These are phyloP conservation scores for Semaprochilodus insignis DNA, from an alignment of 2,797 vertebrate genomes.

Conservation along the genomic window DNA sequence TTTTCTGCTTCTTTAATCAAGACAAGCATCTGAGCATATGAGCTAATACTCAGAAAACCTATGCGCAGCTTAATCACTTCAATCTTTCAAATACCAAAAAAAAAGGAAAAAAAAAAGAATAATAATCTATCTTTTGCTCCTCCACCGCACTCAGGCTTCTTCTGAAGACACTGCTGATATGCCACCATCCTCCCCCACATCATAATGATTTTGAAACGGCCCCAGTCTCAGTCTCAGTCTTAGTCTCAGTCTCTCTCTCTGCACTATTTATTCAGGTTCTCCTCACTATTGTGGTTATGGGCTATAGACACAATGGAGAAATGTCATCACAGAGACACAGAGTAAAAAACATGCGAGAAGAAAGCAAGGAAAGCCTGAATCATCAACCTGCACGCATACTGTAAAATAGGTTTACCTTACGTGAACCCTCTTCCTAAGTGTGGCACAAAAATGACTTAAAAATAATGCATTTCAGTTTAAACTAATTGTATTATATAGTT, in stretches of 20 bases:
- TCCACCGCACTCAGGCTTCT: neutral
- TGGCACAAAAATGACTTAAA: too few relatives aligned
- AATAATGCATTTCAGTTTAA: too few relatives aligned
- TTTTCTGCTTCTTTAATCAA: neutral
- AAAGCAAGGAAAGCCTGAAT: slow-evolving; percentile 57
- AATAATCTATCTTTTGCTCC: too few relatives aligned
- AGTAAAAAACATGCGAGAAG: slow-evolving; percentile 14
- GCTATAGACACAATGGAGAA: slow-evolving; percentile 35
- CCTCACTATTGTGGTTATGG: slow-evolving; percentile 30
- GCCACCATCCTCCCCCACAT: slow-evolving; percentile 1
- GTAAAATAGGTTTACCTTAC: neutral
- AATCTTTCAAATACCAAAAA: neutral
- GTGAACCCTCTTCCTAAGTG: neutral
- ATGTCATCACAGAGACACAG: slow-evolving; percentile 32
- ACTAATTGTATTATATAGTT: too few relatives aligned
- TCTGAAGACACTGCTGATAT: neutral
- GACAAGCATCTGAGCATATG: neutral
- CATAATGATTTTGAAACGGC: slow-evolving; percentile 8
- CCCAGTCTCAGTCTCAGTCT: neutral
- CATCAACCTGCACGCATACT: slow-evolving; percentile 24
- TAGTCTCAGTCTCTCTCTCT: neutral
- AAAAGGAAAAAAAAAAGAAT: neutral
- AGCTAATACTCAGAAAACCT: neutral
- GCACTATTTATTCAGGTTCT: neutral
- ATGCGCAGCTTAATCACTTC: too few relatives aligned